Percentiles rank a stretch among this genome's conserved stretches.
Evolutionary conservation across 2,113 vertebrate species (phyloP).

Genomic region (Globicephala melas): DNA sequence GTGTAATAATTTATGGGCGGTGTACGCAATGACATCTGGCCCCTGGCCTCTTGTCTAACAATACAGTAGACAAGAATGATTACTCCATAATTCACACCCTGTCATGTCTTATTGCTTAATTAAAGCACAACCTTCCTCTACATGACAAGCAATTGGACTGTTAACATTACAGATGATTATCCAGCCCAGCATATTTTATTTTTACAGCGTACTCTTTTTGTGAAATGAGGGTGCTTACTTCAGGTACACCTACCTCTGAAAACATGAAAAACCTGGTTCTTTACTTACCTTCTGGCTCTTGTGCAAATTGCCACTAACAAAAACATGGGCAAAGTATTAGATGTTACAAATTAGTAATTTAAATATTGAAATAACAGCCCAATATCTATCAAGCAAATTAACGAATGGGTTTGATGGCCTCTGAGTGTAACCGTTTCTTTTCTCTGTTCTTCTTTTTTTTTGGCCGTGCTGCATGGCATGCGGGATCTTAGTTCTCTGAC

Average conservation of each 20-base stretch:
- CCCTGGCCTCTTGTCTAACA: constrained; percentile 83
- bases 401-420: background rate
- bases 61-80: constrained; percentile 81
- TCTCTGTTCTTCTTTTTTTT: background rate
- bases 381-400: background rate
- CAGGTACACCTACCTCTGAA: constrained; percentile 6
- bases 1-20: constrained; percentile 72
- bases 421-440: background rate
- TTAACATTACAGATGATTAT: constrained; percentile 83
- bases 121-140: constrained; percentile 80
- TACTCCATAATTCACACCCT: constrained; percentile 81
- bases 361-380: background rate
- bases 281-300: constrained; percentile 16
- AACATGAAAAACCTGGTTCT: constrained; percentile 43
- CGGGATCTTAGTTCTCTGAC: background rate
- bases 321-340: background rate
- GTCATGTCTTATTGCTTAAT: constrained; percentile 84
- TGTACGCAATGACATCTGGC: constrained; percentile 67
- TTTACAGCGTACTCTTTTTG: constrained; percentile 72
- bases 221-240: constrained; percentile 39
- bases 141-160: constrained; percentile 82
- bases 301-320: background rate
- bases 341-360: background rate
- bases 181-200: constrained; percentile 74
- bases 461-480: background rate